These are phyloP conservation scores for Tolypeutes matacus DNA, from an alignment of 2,797 vertebrate species.

Conservation along the genomic window DNA sequence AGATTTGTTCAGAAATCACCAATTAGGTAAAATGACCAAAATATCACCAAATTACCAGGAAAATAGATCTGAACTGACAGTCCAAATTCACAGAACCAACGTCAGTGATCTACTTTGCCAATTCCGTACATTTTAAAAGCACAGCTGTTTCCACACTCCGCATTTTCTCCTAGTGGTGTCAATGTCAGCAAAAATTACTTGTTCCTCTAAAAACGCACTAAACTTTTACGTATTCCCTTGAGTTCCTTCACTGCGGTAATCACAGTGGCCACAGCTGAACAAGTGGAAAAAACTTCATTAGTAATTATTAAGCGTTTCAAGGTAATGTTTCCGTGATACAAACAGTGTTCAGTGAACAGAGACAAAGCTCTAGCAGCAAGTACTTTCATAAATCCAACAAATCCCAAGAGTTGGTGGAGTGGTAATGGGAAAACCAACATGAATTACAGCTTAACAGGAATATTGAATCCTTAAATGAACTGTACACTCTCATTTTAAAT, in stretches of 20 bases:
- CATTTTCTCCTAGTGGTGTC: background rate
- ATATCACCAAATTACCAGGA: too few species aligned
- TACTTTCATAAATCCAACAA: conserved; percentile 77
- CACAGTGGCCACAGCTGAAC: background rate
- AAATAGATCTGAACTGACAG: background rate
- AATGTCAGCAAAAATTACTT: background rate
- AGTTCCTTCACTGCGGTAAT: conserved; percentile 18
- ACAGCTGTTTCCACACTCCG: too few species aligned
- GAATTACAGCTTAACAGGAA: conserved; percentile 82
- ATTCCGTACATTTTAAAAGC: background rate
- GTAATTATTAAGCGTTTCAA: conserved; percentile 7
- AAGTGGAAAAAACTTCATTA: conserved; percentile 68
- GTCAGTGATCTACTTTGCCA: fast-evolving
- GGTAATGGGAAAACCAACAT: conserved; percentile 68
- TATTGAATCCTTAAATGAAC: conserved; percentile 89
- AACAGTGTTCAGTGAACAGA: conserved; percentile 60
- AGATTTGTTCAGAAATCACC: background rate
- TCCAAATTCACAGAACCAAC: background rate
- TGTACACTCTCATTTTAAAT: conserved; percentile 86
- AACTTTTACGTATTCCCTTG: background rate
- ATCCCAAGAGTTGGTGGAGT: conserved; percentile 63
- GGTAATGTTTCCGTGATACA: conserved; percentile 56
- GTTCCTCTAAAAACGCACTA: background rate
- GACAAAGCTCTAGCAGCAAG: background rate
- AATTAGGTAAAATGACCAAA: background rate